A percentile compares a stretch with the other conserved stretches of the same genome.
phyloP scores from a whole-genome alignment of 2,113 vertebrate genomes.

The Cyrtonyx montezumae region DNA sequence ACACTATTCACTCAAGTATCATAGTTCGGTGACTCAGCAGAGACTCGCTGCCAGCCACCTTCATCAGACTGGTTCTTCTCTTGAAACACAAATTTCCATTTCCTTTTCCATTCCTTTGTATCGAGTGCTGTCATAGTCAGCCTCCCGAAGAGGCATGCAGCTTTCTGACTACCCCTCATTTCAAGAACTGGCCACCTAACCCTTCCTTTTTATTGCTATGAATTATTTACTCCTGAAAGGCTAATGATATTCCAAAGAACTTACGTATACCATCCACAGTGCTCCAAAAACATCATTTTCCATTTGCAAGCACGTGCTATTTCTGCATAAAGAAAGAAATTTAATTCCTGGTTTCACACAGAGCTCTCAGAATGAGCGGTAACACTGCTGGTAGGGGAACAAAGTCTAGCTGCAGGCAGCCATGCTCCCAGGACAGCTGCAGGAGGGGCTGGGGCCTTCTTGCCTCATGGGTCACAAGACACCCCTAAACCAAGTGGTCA shows the following conservation, averaged over 20 bases:
- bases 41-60: not conserved
- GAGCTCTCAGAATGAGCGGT: not conserved
- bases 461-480: not conserved
- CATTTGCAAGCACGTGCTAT: not conserved
- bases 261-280: not conserved
- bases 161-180: not conserved
- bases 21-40: conserved; percentile 9
- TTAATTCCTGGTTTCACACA: not conserved
- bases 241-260: not conserved
- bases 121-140: not conserved
- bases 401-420: not conserved
- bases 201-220: not conserved
- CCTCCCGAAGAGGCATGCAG: not conserved
- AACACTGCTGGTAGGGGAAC: not conserved
- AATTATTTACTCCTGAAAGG: not conserved
- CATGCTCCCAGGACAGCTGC: not conserved
- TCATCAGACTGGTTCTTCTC: not conserved
- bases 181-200: not conserved
- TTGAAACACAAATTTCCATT: not conserved
- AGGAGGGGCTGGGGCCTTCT: not conserved
- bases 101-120: not conserved
- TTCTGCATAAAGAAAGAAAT: not conserved
- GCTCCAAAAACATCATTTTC: not conserved
- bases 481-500: not conserved
- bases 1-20: not conserved